A percentile compares a stretch with the other conserved stretches of the same genome.
These are phyloP conservation scores for Cremastinae sp. DNA, from an alignment of 2,888 invertebrate genomes.

Conservation along the genomic window DNA sequence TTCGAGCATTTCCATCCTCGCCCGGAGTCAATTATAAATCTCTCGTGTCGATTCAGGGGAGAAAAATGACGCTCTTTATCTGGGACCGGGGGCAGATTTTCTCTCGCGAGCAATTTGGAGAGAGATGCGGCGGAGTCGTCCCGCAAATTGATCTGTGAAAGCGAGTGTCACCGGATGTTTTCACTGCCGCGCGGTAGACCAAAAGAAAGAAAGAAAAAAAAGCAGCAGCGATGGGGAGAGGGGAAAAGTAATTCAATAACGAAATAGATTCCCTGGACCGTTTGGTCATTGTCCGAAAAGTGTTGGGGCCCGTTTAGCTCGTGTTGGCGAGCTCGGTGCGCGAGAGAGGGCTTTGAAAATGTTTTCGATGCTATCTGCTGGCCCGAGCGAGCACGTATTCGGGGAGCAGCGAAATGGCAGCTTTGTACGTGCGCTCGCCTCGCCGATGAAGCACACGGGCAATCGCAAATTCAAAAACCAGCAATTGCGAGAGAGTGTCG, in stretches of 20 bases:
- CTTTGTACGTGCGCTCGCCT: slow-evolving; percentile 5
- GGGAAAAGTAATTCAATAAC: slow-evolving; percentile 57
- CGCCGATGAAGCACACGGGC: slow-evolving; percentile 32
- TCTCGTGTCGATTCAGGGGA: background rate
- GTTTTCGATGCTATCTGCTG: slow-evolving; percentile 56
- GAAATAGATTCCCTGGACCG: slow-evolving; percentile 53
- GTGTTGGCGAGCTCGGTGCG: slow-evolving; percentile 49
- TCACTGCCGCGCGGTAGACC: slow-evolving; percentile 1
- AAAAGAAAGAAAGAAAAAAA: slow-evolving; percentile 10
- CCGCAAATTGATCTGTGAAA: slow-evolving; percentile 53
- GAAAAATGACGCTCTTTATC: slow-evolving; percentile 11
- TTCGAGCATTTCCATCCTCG: background rate
- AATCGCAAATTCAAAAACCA: slow-evolving; percentile 43
- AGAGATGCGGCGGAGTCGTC: slow-evolving; percentile 20
- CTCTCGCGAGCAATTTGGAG: slow-evolving; percentile 30
- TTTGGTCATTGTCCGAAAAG: slow-evolving; percentile 61
- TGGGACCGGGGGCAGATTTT: no score
- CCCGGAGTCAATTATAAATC: slow-evolving; percentile 38
- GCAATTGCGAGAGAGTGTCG: slow-evolving; percentile 27
- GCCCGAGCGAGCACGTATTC: slow-evolving; percentile 22
- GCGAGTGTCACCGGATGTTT: slow-evolving; percentile 27
- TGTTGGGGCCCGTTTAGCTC: slow-evolving; percentile 50
- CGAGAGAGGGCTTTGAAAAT: slow-evolving; percentile 51
- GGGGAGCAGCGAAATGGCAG: slow-evolving; percentile 47
- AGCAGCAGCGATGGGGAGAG: background rate